Base-by-base conservation (phyloP, 2,888 invertebrate species). In the Crossocerus cetratus region DNA sequence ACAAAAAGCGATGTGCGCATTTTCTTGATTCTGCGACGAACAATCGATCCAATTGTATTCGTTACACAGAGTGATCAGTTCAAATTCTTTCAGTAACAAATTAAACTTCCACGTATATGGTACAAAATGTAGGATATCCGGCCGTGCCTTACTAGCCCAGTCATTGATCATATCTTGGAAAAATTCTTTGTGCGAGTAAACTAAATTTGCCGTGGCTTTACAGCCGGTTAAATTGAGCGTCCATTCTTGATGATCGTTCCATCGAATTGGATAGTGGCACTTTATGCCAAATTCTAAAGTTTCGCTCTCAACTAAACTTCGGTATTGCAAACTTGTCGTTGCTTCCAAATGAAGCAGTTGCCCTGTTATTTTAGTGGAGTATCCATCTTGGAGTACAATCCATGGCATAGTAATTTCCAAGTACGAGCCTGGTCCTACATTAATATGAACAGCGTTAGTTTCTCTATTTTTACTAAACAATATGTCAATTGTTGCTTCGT, bases 11-110 rank as follows among this genome's bases (percentile, higher is more conserved):
- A 98, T 93, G 88, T 98, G 97, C 91, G 97, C 95, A 90, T 98
- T 98, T 91, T 98, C 98, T 90, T 97, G 97, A 84, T 97, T 96
- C 61, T 97, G 97, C 23, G 98, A 98, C 65, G 98, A 97, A 85
- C 99, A 99, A 91, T 99, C 99, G 81, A 99, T 96, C 99, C 99
- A 99, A 91, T 99, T 99, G 90, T 97, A 97, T 89, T 99, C 97
- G 91, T 99, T 99, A 86, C 97, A 95, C 16, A 97, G 92, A 54
- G 98, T 96, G 0, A 99, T 93, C 16, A 99, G 92, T 91, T 99
- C 98, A 91, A 99, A 98, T 90, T 99, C 98, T 90, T 99, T 98
- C 21, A 98, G 91, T 8, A 97, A 92, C 73, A 99, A 92, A 74
- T 95, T 96, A 85, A 99, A 96, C 88, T 96, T 95, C 96, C 98